A percentile compares a stretch with the other conserved stretches of the same genome.
phyloP scores from a whole-genome alignment of 2,888 invertebrate species.

The Macrosoma leucophasiata region DNA sequence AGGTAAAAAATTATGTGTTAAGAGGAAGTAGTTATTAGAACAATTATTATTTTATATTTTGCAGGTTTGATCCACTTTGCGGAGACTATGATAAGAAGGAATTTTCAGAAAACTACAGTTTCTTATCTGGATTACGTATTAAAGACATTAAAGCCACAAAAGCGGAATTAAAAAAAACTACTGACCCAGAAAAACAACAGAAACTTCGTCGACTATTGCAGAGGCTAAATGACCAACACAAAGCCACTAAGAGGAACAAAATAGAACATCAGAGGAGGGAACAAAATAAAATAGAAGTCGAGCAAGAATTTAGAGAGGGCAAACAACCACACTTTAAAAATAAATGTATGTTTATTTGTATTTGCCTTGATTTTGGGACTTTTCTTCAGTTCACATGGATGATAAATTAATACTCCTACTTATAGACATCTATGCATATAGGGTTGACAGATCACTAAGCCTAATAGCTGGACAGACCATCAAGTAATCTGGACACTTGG shows the following conservation, averaged over 20 bases:
- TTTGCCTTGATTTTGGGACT: too few relatives aligned
- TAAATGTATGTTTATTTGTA: constrained; percentile 61
- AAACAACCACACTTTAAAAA: constrained; percentile 80
- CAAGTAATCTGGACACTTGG: too few relatives aligned
- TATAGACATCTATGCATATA: too few relatives aligned
- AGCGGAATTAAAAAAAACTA: constrained; percentile 76
- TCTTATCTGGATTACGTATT: constrained; percentile 81
- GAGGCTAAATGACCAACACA: constrained; percentile 86
- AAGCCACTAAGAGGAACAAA: constrained; percentile 75
- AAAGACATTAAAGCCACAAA: constrained; percentile 81
- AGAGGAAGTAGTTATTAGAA: too few relatives aligned
- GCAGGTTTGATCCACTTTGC: constrained; percentile 88
- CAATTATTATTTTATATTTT: constrained; percentile 20
- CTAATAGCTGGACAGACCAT: too few relatives aligned
- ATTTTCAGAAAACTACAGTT: constrained; percentile 86
- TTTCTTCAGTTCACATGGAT: too few relatives aligned
- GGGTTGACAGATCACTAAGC: neutral
- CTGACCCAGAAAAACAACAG: constrained; percentile 77
- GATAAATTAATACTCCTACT: too few relatives aligned
- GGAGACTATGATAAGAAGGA: constrained; percentile 84
- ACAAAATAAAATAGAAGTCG: constrained; percentile 70
- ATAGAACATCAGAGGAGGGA: constrained; percentile 69
- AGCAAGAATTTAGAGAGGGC: constrained; percentile 77
- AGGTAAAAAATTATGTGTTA: too few relatives aligned
- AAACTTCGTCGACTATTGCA: constrained; percentile 83